Conservation (phyloP, 2,888 invertebrate genomes). For the Tetropium fuscum region DNA sequence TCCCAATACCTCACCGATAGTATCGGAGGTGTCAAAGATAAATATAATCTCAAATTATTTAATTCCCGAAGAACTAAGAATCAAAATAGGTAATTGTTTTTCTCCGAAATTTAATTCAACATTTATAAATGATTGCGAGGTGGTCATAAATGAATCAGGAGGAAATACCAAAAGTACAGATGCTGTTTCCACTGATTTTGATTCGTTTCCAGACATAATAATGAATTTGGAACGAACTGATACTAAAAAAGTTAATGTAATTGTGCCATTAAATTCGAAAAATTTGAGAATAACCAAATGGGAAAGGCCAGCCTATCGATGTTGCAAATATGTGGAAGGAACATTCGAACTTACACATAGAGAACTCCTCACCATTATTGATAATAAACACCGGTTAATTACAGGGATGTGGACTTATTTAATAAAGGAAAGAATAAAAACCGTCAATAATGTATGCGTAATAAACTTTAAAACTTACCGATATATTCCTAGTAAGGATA, state of each 20-base stretch:
- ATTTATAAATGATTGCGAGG: background rate
- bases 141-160: background rate
- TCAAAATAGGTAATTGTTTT: background rate
- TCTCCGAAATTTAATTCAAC: background rate
- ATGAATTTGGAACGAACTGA: background rate
- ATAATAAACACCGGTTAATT: background rate
- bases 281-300: background rate
- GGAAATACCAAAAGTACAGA: background rate
- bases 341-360: background rate
- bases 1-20: background rate
- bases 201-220: background rate
- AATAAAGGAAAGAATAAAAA: background rate
- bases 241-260: background rate
- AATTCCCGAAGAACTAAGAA: conserved; percentile 5
- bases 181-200: conserved; percentile 1
- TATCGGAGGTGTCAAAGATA: background rate
- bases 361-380: background rate
- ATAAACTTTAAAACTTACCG: background rate
- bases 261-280: conserved; percentile 1
- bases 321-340: conserved; percentile 1
- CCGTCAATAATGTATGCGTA: conserved; percentile 1
- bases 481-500: background rate
- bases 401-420: conserved; percentile 8
- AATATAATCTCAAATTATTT: conserved; percentile 2
- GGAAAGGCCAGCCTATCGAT: background rate